These are phyloP conservation scores for Imbricaverruca yamaguchii DNA, from an alignment of 2,888 invertebrate genomes.

Conservation along the genomic window DNA sequence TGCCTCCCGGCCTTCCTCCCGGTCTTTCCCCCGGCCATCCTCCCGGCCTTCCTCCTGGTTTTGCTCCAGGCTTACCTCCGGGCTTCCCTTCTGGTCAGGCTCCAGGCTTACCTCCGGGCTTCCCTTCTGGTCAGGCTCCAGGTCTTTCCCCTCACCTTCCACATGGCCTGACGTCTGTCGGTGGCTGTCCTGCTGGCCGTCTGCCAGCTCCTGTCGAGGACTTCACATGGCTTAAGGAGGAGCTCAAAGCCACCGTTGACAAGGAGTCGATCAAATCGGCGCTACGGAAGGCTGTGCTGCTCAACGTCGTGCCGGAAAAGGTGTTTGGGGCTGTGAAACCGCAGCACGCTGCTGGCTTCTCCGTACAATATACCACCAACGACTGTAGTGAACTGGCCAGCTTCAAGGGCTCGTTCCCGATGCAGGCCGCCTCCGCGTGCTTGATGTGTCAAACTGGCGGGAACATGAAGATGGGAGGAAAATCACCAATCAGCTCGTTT, in stretches of 20 bases:
- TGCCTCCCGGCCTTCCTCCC: neutral
- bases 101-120: neutral
- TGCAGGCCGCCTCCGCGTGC: neutral
- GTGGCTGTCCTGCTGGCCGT: neutral
- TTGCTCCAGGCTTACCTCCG: neutral
- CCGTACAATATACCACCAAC: neutral
- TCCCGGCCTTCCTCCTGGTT: neutral
- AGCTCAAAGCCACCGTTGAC: neutral
- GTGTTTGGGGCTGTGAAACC: neutral
- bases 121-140: neutral
- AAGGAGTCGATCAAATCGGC: neutral
- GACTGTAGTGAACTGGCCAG: constrained; percentile 4
- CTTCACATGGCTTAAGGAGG: neutral
- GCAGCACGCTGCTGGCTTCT: neutral
- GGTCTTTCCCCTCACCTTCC: neutral
- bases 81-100: neutral
- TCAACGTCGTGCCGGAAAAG: neutral
- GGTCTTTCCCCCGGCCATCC: neutral
- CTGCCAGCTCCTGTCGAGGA: neutral
- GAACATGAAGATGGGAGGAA: too few species aligned
- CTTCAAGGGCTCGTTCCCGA: neutral
- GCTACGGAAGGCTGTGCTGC: neutral
- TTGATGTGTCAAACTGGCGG: neutral
- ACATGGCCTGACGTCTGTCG: neutral
- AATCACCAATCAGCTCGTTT: too few species aligned